Base-by-base conservation (phyloP, 2,797 vertebrate genomes). In the Apodemus agrarius region DNA sequence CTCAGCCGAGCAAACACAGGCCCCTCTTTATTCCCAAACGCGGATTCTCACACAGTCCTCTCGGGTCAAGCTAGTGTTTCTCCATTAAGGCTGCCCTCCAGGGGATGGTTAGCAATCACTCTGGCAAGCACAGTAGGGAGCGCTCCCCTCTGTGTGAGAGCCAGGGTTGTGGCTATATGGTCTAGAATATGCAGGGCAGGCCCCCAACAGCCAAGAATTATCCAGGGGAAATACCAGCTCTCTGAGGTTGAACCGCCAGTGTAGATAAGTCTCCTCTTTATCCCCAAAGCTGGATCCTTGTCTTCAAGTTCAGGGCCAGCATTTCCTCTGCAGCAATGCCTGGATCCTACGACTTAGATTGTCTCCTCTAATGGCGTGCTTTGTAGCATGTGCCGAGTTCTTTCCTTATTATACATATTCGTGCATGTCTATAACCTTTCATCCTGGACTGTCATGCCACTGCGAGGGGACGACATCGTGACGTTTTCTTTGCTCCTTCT, bases 11-110 rank as follows among this genome's bases (percentile, higher is more conserved):
- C 92, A 29, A 37, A 94, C 43, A 96, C 93, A 97, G 93, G 89
- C n/a, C 85, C 31, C 61, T 91, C 89, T 92, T 96, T 94, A 97
- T 95, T 95, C 82, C 88, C 72, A 49, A 83, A 94, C 49, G 76
- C 74, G 21, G 52, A 84, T 85, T 85, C 89, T 89, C 90, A 93
- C 84, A 86, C 93, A 26, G 57, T 43, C 37, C 31, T 93, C 89
- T 74, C 63, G 90, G 57, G 31, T 92, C 63, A 91, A 74, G 91
- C 75, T 43, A 65, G 34, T 75, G 43, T 75, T 67, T 92, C 90
- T 87, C 83, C 81, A 86, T 61, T 17, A 19, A 76, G 82, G 52
- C 24, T 34, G 52, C 88, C 90, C 82, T 78, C 59, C 63, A 24
- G 92, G 82, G 83, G 34, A 90, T 81, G 90, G 61, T 76, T 29